Base-by-base conservation (phyloP, 2,113 vertebrate species). In the Megaptera novaeangliae region DNA sequence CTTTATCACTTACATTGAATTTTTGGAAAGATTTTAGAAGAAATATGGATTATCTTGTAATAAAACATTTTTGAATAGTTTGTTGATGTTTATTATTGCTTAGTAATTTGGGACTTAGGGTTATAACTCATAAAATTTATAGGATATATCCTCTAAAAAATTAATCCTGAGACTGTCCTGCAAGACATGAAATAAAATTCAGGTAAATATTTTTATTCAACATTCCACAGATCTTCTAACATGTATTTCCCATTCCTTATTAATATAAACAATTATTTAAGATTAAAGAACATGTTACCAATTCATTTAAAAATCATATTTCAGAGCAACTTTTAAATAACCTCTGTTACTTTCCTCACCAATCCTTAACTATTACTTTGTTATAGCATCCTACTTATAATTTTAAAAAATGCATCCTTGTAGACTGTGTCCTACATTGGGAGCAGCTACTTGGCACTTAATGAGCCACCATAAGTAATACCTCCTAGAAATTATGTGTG, bases 221-320 rank as follows among this genome's bases (percentile, higher is more conserved):
- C 9, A 68, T 46, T 49, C 36, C 15, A 74, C 6, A 46, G 49
- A 63, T 66, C 7, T 77, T 61, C 25, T 41, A 90, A 85, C 31
- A 95, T 66, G 1, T 69, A 75, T 63, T 83, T 83, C 34, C 41
- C 59, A 88, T 69, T 78, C 36, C 5, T 91, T 82, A 78, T 64
- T 49, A 77, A 89, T 57, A 87, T 69, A 83, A 83, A n/a, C 55
- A 91, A 10, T 78, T 87, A 66, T 59, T 91, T 91, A 91, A 64
- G 36, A 66, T 88, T 52, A 81, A 59, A 92, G 41, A 75, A 81
- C 9, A 81, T 36, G 17, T 61, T 81, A 81, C 25, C 72, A 57
- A 49, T 66, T 84, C 20, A 72, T 87, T 86, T 93, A 74, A 91
- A 94, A 94, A 75, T 95, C 12, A 41, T 95, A 29, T 72, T 95